Base-by-base conservation (phyloP, 2,113 vertebrate species). In the Sinocyclocheilus grahami region DNA sequence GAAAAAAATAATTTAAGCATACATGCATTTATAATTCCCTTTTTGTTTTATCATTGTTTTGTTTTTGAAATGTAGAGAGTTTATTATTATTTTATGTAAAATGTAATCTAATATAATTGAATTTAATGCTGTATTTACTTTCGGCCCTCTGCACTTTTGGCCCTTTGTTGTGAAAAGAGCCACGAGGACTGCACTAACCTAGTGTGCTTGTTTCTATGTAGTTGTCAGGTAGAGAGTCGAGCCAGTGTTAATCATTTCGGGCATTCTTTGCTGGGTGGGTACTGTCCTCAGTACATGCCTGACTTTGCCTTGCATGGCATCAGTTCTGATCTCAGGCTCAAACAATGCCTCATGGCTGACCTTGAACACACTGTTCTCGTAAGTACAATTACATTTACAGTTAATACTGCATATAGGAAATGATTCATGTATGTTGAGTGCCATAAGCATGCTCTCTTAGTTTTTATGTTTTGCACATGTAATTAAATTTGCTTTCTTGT, bases 231-330 rank as follows among this genome's bases (percentile, higher is more conserved):
- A 72, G 90, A 95, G 92, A 96, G 95, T 88, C 94, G 81, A 69
- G 93, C 93, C 53, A 95, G 91, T 0, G 81, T 96, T 75, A 96
- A 94, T 85, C 96, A 96, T 85, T 97, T 96, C 9, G 97, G 96
- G 87, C 94, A 94, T 85, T 97, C 96, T 0, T 94, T 97, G 63
- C 92, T 97, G 48, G 97, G 96, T 6, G 96, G 96, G 37, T 97
- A 96, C 88, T 97, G 96, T 88, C 92, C 96, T 46, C 94, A 96
- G 0, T 97, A 97, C 71, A 92, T 97, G 92, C 96, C 97, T 14
- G 96, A 97, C 69, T 92, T 97, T 62, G 97, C 95, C 87, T 93
- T 97, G 51, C 97, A 97, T 18, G 97, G 97, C 78, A 94, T 95
- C 87, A 87, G 90, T 88, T 95, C 92, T 0, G 95, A 96, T 5